Evolutionary conservation across 2,888 invertebrate species (phyloP).

Genomic region (Ormyrus nitidulus): DNA sequence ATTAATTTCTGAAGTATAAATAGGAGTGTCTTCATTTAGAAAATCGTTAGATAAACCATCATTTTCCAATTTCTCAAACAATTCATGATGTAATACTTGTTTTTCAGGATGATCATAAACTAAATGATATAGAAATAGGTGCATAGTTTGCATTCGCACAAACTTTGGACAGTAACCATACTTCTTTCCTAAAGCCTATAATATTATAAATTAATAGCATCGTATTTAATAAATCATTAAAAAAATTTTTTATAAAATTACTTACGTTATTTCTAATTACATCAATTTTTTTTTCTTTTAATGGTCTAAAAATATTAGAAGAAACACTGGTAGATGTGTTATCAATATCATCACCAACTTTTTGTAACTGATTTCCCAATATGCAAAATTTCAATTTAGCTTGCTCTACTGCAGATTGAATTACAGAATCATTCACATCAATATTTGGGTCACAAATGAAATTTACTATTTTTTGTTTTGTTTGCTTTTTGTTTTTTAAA

Average conservation of each 20-base stretch:
- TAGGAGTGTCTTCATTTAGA: conserved; percentile 75
- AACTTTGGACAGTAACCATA: conserved; percentile 82
- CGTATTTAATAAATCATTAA: not conserved
- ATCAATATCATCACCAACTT: conserved; percentile 14
- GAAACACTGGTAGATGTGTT: not conserved
- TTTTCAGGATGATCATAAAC: conserved; percentile 78
- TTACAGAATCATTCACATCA: conserved; percentile 75
- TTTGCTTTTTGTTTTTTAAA: conserved; percentile 74
- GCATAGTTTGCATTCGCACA: conserved; percentile 81
- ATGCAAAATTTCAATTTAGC: conserved; percentile 78
- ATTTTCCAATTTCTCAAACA: conserved; percentile 64
- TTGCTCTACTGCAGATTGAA: conserved; percentile 80
- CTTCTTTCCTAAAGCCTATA: conserved; percentile 71
- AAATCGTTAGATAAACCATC: conserved; percentile 69
- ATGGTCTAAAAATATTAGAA: not conserved
- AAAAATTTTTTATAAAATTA: conserved; percentile 13
- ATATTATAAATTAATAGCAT: conserved; percentile 22
- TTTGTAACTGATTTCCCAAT: conserved; percentile 14
- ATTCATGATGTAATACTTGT: conserved; percentile 60
- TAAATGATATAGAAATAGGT: conserved; percentile 84
- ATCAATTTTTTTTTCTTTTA: conserved; percentile 19
- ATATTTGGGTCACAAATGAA: conserved; percentile 79
- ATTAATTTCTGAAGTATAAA: conserved; percentile 77
- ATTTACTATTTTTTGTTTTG: conserved; percentile 71
- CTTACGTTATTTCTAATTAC: conserved; percentile 34